Base-by-base conservation (phyloP, 2,888 invertebrate genomes). In the Esperia sulphurella region DNA sequence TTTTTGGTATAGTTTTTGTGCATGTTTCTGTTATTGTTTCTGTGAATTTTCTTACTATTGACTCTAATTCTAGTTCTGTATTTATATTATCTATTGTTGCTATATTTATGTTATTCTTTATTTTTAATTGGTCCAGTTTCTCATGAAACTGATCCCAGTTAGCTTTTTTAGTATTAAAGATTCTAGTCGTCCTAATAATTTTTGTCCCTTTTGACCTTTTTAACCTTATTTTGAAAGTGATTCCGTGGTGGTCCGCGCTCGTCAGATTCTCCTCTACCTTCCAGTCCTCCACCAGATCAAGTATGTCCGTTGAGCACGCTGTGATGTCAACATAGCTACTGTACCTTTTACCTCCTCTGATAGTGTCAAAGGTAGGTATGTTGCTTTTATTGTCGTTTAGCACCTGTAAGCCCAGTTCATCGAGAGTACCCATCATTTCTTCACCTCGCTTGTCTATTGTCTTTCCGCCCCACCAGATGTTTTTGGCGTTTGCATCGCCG, bases 401-500 rank as follows among this genome's bases (percentile, higher is more conserved):
- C 6, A 59, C 37, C 6, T 59, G 47, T 0, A 57, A 8, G 0
- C 48, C 41, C 8, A 46, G 10, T 38, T 55, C 42, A 0, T 51
- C 30, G 8, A 57, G 12, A 8, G 46, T 39, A 6, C 43, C 47
- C 7, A 9, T 7, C 6, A 50, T 8, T 1, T 14, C 47, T 9
- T 30, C 44, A 10, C 59, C 59, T 30, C 61, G 46, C 1, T 40
- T 13, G 45, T 62, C 48, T 8, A 47, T 48, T 0, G 4, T 33
- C 0, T 7, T 5, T 12, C 59, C 56, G 1, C 58, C 55, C 60
- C 59, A 58, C 56, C 56, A 57, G 0, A 14, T n/a, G 30, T 53
- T 59, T 51, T 50, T 49, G 0, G 60, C 52, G 14, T 62, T 62
- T 12, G 41, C 46, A 40, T 59, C 61, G 0, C 59, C 59, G 8